Evolutionary conservation across 2,888 invertebrate genomes (phyloP), one percentile per base, ranked within the genome.

Genomic region (Acronicta alni): DNA sequence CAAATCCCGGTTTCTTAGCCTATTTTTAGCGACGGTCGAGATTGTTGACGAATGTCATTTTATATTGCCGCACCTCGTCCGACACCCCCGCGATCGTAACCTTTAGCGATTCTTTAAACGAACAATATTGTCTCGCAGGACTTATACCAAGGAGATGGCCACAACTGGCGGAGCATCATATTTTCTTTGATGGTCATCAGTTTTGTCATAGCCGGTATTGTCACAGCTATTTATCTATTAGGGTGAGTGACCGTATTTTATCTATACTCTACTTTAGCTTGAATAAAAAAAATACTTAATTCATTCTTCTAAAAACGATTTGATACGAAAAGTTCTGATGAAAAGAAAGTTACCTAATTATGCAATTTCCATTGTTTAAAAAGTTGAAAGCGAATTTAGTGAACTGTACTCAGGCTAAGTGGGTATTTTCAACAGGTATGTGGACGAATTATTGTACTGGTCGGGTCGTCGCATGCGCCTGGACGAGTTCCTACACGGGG

Each of bases 401-500:
- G 14, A n/a, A 32, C 32, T 0, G 14, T 30, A 12, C 30, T 12
- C 10, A 9, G 5, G 0, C 30, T 32, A 35, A 35, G n/a, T 20
- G 14, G n/a, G 15, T 35, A 42, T 52, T 45, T 60, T 81, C 70
- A 42, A 2, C 86, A 96, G 96, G 84, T 98, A 98, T 95, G 97
- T 98, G 88, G 98, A 98, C 95, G 98, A 98, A 93, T 95, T 98
- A 79, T 95, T 98, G 70, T 98, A 98, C 91, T 98, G 97, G 97
- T 97, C 97, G 82, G 98, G 98, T 64, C 96, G 97, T 77, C 96
- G 97, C 74, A 97, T 98, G 96, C 96, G 97, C 68, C 94, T 98
- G 79, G 97, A 97, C 94, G 97, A 97, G 94, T 97, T 97, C 89
- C 95, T 98, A 77, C 97, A 97, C 88, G 97, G 96, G 71, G 97